Evolutionary conservation across 2,888 invertebrate genomes (phyloP), one percentile per base, ranked within the genome.

Genomic region (Eristalis intricaria): DNA sequence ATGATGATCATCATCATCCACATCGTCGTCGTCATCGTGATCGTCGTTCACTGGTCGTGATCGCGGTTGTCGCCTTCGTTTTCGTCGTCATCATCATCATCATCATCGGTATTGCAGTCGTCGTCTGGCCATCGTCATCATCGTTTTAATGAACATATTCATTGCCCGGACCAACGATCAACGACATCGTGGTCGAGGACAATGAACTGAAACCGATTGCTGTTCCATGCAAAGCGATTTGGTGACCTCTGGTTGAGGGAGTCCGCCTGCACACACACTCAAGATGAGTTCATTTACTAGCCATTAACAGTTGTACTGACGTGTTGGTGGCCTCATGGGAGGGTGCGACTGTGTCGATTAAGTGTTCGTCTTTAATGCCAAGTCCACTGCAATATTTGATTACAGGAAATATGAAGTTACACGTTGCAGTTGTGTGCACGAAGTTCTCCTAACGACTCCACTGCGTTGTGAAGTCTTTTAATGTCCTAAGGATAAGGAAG

Each of bases 131-230:
- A 38, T 38, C 38, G 38, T 38, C 68, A 32, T 75, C 71, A 38
- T 81, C 69, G 82, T 26, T 86, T 82, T 82, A 86, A 86, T 86
- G 85, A 86, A 86, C 82, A 86, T 82, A 82, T 86, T 86, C 85
- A 78, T 60, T 86, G 68, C 70, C 15, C 43, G 11, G 35, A 50
- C 50, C 23, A 11, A 58, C n/a, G 22, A 50, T 8, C 58, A 26
- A 63, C 65, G 79, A 64, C 80, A 64, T 58, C 65, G 58, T 80
- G 63, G 38, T 35, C 23, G 63, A 80, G 85, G 77, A 29, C 85
- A 73, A 81, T 74, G 85, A 85, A 85, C 85, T 64, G 58, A 73
- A 73, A 32, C 71, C 69, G 43, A 70, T 70, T 76, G 70, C 60
- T 56, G 13, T 13, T 5, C 26, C 60, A 60, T 26, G 60, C 23